phyloP scores from a whole-genome alignment of 2,888 invertebrate genomes.

The Antitype chi region DNA sequence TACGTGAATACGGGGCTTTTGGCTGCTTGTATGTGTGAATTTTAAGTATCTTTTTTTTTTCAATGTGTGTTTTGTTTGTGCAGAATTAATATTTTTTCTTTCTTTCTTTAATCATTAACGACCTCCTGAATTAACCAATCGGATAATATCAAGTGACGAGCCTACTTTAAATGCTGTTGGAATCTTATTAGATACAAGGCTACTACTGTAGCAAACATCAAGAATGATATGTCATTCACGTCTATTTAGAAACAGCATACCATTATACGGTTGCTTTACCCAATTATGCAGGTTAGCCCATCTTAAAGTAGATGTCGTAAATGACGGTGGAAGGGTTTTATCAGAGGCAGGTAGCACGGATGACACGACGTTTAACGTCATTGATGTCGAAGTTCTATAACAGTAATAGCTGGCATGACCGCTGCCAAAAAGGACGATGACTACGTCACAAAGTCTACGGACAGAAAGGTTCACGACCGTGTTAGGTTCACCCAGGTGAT shows the following conservation, averaged over 20 bases:
- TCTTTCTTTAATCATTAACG: not conserved
- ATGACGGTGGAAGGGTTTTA: not conserved
- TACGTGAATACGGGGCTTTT: no score
- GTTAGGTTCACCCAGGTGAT: not conserved
- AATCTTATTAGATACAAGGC: slow-evolving; percentile 56
- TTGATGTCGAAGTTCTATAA: not conserved
- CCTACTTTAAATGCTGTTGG: slow-evolving; percentile 48
- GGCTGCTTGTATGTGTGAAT: no score
- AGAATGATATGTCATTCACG: slow-evolving; percentile 44
- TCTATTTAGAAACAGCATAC: slow-evolving; percentile 51
- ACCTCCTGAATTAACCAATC: not conserved
- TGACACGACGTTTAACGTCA: not conserved
- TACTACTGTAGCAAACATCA: slow-evolving; percentile 37
- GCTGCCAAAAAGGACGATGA: not conserved
- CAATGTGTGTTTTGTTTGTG: no score
- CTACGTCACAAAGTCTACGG: not conserved
- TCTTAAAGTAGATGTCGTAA: slow-evolving; percentile 30
- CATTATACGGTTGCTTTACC: slow-evolving; percentile 36
- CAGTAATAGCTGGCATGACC: not conserved
- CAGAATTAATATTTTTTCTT: no score
- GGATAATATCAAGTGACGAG: not conserved
- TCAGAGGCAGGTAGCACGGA: not conserved
- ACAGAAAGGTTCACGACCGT: not conserved
- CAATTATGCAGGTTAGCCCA: slow-evolving; percentile 49
- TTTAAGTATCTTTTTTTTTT: no score